These are phyloP conservation scores for Oenanthe oenanthe DNA, from an alignment of 2,113 vertebrate genomes.

Conservation along the genomic window DNA sequence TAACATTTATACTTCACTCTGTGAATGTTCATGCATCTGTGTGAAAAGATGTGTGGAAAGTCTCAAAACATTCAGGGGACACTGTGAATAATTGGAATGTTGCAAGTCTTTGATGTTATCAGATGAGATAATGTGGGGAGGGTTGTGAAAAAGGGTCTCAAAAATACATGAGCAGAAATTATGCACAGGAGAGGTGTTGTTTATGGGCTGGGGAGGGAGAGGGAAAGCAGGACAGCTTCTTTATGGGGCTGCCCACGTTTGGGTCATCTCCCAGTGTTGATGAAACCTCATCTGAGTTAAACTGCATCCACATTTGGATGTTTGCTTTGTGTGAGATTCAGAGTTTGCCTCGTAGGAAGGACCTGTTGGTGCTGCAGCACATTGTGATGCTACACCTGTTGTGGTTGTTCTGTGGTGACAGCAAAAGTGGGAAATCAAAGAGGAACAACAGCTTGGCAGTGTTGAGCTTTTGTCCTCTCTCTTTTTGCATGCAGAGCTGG, in stretches of 20 bases:
- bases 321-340: neutral
- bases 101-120: neutral
- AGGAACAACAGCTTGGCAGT: neutral
- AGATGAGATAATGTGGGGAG: neutral
- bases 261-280: neutral
- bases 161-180: neutral
- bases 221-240: neutral
- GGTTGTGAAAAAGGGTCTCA: neutral
- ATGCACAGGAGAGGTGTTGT: neutral
- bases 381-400: neutral
- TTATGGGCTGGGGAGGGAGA: neutral
- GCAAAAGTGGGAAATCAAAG: neutral
- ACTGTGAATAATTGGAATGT: neutral
- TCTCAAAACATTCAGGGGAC: neutral
- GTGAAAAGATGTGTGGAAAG: neutral
- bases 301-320: neutral
- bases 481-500: neutral
- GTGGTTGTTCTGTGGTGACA: neutral
- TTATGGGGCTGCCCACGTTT: neutral
- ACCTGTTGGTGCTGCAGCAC: neutral
- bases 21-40: neutral
- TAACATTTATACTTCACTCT: slow-evolving; percentile 2
- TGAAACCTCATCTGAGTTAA: neutral
- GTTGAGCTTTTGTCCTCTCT: neutral
- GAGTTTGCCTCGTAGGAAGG: neutral